These are phyloP conservation scores for Panthera tigris DNA, from an alignment of 2,113 vertebrate species.

Conservation along the genomic window DNA sequence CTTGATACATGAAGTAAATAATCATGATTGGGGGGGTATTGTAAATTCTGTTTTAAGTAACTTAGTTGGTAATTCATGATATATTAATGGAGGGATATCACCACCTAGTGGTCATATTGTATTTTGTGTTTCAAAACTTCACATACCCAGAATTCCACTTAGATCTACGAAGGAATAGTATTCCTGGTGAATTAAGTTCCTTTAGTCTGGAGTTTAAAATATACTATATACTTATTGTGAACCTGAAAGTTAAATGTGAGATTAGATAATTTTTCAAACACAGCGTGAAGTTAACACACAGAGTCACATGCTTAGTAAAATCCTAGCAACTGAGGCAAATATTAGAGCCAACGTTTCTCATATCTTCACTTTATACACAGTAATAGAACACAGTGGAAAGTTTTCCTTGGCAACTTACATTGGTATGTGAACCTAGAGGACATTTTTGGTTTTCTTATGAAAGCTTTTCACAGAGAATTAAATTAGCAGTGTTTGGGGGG, in stretches of 20 bases:
- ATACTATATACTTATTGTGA: background rate
- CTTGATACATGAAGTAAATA: background rate
- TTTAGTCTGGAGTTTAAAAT: background rate
- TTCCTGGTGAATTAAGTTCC: background rate
- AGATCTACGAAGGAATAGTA: background rate
- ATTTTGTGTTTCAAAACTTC: slow-evolving; percentile 13
- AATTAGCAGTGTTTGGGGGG: background rate
- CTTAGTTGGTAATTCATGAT: background rate
- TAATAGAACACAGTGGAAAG: background rate
- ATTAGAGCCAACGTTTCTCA: background rate
- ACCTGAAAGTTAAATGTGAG: background rate
- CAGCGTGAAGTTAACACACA: background rate
- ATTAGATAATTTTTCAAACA: slow-evolving; percentile 24
- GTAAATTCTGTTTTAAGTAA: background rate
- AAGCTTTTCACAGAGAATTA: slow-evolving; percentile 4
- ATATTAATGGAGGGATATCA: slow-evolving; percentile 56
- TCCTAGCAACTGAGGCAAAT: background rate
- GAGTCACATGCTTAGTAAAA: background rate
- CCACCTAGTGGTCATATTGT: slow-evolving; percentile 83
- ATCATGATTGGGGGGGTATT: background rate
- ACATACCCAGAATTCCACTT: background rate
- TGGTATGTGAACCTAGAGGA: background rate
- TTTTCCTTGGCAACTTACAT: slow-evolving; percentile 39
- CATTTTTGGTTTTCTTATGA: slow-evolving; percentile 2
- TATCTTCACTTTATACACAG: background rate